Base-by-base conservation (phyloP, 2,888 invertebrate genomes). In the Cosmia trapezina region DNA sequence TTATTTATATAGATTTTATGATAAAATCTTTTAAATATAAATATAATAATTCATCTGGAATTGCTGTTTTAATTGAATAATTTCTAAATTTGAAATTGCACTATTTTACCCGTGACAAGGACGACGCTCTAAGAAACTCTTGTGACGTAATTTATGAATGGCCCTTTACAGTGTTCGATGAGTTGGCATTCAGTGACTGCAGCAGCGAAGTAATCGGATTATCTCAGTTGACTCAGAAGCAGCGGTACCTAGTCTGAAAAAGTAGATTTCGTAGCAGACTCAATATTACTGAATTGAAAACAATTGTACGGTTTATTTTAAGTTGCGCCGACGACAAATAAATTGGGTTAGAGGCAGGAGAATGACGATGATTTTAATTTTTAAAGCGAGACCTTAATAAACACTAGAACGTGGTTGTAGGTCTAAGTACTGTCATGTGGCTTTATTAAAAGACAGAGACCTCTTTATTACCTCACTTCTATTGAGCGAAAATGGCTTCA, bases 151-250 rank as follows among this genome's bases (percentile, higher is more conserved):
- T 59, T 37, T 59, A 37, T 59, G 4, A 14, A 37, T 12, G 37
- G n/a, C 2, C 22, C 49, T 9, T 9, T 6, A 53, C 7, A 59
- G 51, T 19, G 37, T 60, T 51, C 51, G 43, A 47, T 56, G 60
- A 68, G 41, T 73, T 54, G 43, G 33, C n/a, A 64, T 61, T 68
- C 54, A 49, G 19, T n/a, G 49, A n/a, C 19, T 28, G 17, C 59
- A 51, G 22, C 12, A 33, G 51, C n/a, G 45, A 11, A 8, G 19
- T 71, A 63, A 71, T 67, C 53, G 43, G 61, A 68, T 72, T 66
- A 43, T 37, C n/a, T 19, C 54, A 56, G 49, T 76, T 76, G 45
- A 45, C 45, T 41, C 59, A 53, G 47, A n/a, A 28, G 17, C 28
- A 57, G 41, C 12, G 28, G n/a, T 12, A n/a, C n/a, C n/a, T n/a